Evolutionary conservation across 2,113 vertebrate genomes (phyloP).

Genomic region (Propithecus coquereli): DNA sequence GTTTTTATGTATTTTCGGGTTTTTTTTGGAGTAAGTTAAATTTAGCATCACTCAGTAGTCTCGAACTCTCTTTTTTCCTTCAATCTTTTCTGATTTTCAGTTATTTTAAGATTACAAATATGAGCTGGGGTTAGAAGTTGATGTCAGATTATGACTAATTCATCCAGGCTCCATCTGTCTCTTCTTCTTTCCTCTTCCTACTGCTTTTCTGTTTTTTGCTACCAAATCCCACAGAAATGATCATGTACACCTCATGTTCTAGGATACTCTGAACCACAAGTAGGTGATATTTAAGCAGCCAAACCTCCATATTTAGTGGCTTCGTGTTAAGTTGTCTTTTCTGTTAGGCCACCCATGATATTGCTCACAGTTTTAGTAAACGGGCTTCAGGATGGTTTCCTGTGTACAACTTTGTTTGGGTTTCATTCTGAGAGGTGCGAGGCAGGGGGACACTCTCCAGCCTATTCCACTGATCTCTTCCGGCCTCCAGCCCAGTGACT

Average conservation of each 20-base stretch:
- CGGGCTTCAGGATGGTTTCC: not conserved
- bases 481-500: not conserved
- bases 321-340: not conserved
- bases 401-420: not conserved
- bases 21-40: not conserved
- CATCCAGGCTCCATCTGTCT: not conserved
- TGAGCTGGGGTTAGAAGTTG: not conserved
- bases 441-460: not conserved
- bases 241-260: not conserved
- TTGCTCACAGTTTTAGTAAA: not conserved
- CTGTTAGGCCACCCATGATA: not conserved
- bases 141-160: not conserved
- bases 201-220: not conserved
- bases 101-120: not conserved
- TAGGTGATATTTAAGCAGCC: not conserved
- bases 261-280: not conserved
- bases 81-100: not conserved
- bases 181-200: not conserved
- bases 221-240: not conserved
- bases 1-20: not conserved
- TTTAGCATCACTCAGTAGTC: not conserved
- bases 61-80: not conserved
- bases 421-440: not conserved
- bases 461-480: not conserved
- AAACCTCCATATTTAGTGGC: not conserved